A percentile compares a stretch with the other conserved stretches of the same genome.
Evolutionary conservation across 2,113 vertebrate species (phyloP).

Genomic region (Chloroceryle aenea): DNA sequence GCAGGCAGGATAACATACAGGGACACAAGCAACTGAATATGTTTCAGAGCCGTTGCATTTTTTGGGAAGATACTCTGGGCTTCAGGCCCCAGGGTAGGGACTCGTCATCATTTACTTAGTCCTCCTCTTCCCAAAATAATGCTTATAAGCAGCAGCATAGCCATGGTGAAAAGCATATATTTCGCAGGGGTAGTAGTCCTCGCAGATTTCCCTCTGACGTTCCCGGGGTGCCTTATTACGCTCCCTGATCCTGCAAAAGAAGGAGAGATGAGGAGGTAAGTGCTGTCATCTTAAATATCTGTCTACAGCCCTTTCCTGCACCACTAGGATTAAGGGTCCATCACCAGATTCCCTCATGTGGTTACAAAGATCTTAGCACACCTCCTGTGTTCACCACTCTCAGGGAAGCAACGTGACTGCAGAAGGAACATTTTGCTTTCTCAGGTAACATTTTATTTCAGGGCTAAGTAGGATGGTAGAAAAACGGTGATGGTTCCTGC

Average conservation of each 20-base stretch:
- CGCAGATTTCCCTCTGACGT: conserved; percentile 85
- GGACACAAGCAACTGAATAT: conserved; percentile 64
- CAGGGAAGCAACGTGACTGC: background rate
- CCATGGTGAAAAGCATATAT: conserved; percentile 77
- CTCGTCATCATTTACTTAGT: conserved; percentile 28
- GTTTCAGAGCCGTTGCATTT: conserved; percentile 56
- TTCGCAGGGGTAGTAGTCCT: conserved; percentile 86
- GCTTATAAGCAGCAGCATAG: conserved; percentile 82
- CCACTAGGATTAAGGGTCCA: background rate
- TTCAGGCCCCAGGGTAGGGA: background rate
- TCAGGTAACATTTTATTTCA: background rate
- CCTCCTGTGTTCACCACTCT: background rate
- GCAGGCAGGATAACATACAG: conserved; percentile 52
- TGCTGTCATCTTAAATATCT: background rate
- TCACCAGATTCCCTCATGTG: background rate
- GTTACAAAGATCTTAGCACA: background rate
- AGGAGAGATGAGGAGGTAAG: background rate
- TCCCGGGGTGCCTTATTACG: conserved; percentile 79
- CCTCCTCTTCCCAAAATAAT: conserved; percentile 75
- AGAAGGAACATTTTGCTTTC: background rate
- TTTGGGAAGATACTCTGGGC: conserved; percentile 6
- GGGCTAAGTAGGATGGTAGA: background rate
- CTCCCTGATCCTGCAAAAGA: conserved; percentile 69
- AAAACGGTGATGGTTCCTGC: background rate
- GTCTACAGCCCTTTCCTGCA: background rate